Evolutionary conservation across 1,140 invertebrate species (phyloP), one percentile per base, ranked within the genome.

Genomic region (Branchinecta lynchi): DNA sequence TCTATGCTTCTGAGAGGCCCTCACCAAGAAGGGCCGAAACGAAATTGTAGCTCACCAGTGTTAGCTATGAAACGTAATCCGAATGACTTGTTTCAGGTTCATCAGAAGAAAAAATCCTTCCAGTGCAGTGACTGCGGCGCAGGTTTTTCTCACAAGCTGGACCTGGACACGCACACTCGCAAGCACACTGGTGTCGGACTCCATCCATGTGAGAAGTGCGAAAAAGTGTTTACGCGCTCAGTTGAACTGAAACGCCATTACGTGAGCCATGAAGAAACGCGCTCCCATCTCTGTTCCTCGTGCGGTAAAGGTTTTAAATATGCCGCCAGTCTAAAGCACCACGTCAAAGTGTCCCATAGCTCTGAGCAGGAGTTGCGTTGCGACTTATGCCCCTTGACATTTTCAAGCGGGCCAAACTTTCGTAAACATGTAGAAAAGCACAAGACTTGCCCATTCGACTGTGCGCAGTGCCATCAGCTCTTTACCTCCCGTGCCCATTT

Each of bases 271-370:
- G 51, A 60, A 60, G 12, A 12, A 15, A 60, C 12, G 3, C 51
- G 51, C 12, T 20, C 51, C 3, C 17, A 15, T 60, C 17, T 60
- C 12, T 60, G 51, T 60, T 12, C 12, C 17, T 60, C 17, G 3
- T 60, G 51, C 51, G 51, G 51, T 20, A 60, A 60, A 60, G 51
- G 51, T 12, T 60, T 60, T 20, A 60, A 60, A 60, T 60, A 60
- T 20, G 12, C 51, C 17, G 51, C 12, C 17, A 20, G 51, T 15
- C 6, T 60, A 20, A 60, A 60, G 12, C 17, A 60, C 17, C 51
- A 60, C 17, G 12, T 60, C 12, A 60, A 60, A 60, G 17, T 20
- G 12, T 60, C 12, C 51, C 51, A 60, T 60, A 60, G 51, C 17
- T 12, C 12, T 2, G 51, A 60, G 1, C 17, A 12, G 17, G 51